Percentiles rank a stretch among this genome's conserved stretches.
These are phyloP conservation scores for Xestia sexstrigata DNA, from an alignment of 2,888 invertebrate species.

Conservation along the genomic window DNA sequence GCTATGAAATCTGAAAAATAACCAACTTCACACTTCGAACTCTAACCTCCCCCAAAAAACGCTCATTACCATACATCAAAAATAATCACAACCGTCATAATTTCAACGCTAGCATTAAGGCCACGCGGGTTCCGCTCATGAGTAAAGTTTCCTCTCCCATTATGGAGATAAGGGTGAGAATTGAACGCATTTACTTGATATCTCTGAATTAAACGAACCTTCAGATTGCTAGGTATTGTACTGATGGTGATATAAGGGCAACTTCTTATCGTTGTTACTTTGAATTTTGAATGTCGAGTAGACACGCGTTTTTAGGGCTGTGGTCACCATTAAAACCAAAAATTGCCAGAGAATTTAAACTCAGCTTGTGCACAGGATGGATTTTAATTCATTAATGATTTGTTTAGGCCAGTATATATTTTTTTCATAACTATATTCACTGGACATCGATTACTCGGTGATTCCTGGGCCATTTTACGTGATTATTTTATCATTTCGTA, in stretches of 20 bases:
- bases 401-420: neutral
- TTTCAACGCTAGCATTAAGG: constrained; percentile 60
- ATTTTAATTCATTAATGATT: neutral
- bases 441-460: neutral
- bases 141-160: constrained; percentile 66
- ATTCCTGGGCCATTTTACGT: neutral
- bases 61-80: constrained; percentile 59
- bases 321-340: neutral
- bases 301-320: constrained; percentile 12
- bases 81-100: constrained; percentile 53
- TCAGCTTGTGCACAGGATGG: neutral
- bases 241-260: constrained; percentile 40
- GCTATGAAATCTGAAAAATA: neutral
- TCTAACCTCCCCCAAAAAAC: constrained; percentile 24
- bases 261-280: constrained; percentile 46
- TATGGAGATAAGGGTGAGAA: constrained; percentile 67
- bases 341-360: neutral
- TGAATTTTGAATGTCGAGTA: constrained; percentile 12
- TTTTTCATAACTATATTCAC: neutral
- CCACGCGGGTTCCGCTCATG: constrained; percentile 61
- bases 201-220: constrained; percentile 65
- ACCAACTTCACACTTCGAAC: neutral
- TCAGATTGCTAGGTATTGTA: constrained; percentile 49
- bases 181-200: constrained; percentile 67
- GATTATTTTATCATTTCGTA: neutral